Evolutionary conservation across 2,113 vertebrate genomes (phyloP).

Genomic region (Tragelaphus buxtoni): DNA sequence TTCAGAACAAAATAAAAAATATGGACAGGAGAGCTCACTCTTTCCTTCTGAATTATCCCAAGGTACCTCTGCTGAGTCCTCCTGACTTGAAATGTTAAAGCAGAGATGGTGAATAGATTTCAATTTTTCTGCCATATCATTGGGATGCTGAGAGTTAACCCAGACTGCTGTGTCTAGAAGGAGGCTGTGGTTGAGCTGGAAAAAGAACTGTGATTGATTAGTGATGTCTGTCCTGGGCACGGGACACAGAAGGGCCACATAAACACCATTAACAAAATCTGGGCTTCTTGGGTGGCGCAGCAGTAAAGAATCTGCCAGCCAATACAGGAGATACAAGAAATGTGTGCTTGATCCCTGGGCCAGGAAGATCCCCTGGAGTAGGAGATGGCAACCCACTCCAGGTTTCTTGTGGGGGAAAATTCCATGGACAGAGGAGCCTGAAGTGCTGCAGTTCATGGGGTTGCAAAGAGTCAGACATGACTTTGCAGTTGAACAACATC

Average conservation of each 20-base stretch:
- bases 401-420: neutral
- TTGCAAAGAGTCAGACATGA: neutral
- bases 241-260: fast-evolving
- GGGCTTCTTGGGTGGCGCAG: neutral
- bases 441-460: neutral
- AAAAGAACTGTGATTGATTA: neutral
- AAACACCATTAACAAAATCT: neutral
- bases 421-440: neutral
- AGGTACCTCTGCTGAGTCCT: neutral
- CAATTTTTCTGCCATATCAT: neutral
- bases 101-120: neutral
- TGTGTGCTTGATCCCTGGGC: neutral
- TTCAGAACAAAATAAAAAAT: neutral
- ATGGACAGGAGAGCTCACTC: neutral
- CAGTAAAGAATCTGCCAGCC: neutral
- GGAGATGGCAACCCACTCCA: neutral
- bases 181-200: neutral
- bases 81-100: neutral
- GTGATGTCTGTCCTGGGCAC: neutral
- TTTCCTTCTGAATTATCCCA: neutral
- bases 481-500: neutral
- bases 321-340: neutral
- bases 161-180: neutral
- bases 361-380: neutral
- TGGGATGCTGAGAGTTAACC: neutral